Percentiles rank a stretch among this genome's conserved stretches.
Conservation (phyloP, 35 echinoderm and acorn worm genomes). For the Diadema setosum region DNA sequence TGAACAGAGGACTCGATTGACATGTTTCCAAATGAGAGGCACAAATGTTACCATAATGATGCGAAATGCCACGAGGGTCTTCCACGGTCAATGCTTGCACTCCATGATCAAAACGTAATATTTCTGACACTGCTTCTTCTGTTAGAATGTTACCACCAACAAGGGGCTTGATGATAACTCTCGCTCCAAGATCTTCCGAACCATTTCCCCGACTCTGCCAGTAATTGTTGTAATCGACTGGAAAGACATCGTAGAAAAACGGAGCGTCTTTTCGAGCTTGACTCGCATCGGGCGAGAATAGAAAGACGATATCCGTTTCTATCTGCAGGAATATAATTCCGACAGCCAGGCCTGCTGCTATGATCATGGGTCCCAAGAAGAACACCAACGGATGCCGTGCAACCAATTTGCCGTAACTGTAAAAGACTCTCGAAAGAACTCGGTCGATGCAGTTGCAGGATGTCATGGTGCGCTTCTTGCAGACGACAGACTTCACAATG, state of each 20-base stretch:
- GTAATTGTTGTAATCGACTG: conserved; percentile 49
- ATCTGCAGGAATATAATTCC: conserved; percentile 62
- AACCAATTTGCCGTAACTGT: conserved; percentile 43
- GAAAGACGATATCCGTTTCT: conserved; percentile 33
- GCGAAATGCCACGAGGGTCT: not conserved
- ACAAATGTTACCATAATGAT: conserved; percentile 33
- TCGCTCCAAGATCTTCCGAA: not conserved
- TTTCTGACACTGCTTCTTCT: conserved; percentile 51
- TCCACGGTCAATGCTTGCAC: not conserved
- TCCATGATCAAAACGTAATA: conserved; percentile 41
- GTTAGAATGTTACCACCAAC: conserved; percentile 38
- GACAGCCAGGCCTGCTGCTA: conserved; percentile 18
- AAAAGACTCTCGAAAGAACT: conserved; percentile 22
- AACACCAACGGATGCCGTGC: conserved; percentile 45
- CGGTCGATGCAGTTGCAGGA: conserved; percentile 56
- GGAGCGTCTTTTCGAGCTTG: conserved; percentile 33
- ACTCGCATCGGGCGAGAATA: conserved; percentile 65
- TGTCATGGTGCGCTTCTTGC: too few species aligned
- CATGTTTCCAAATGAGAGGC: conserved; percentile 33
- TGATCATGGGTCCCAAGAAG: conserved; percentile 22
- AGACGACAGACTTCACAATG: too few species aligned
- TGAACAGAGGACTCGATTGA: conserved; percentile 41
- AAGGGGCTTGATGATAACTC: conserved; percentile 45
- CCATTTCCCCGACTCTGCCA: not conserved
- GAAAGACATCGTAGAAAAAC: conserved; percentile 25